phyloP scores from a whole-genome alignment of 2,888 invertebrate genomes.

The Punctoribates punctum region DNA sequence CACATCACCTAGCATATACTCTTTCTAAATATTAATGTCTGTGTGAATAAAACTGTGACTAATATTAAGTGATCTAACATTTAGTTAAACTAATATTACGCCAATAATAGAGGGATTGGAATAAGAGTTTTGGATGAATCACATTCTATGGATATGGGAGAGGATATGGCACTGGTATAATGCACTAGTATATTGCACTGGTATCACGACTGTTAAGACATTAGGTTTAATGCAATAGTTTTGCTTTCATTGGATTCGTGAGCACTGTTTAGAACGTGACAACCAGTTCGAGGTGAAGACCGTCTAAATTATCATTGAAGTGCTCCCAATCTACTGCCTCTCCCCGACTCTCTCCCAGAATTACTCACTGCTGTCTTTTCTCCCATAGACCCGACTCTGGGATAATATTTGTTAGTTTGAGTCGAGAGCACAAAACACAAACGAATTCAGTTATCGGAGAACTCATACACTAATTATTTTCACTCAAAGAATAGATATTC shows the following conservation, averaged over 20 bases:
- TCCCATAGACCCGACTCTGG: constrained; percentile 3
- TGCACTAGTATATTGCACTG: background rate
- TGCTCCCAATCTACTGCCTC: constrained; percentile 14
- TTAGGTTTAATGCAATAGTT: background rate
- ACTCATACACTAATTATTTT: constrained; percentile 32
- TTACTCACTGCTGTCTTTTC: constrained; percentile 16
- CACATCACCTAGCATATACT: no score
- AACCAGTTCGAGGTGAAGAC: constrained; percentile 24
- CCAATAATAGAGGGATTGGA: no score
- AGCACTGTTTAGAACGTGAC: constrained; percentile 25
- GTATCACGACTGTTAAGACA: background rate
- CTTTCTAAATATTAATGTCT: no score
- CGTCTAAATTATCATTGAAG: constrained; percentile 31
- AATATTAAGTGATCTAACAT: no score
- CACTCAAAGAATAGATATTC: constrained; percentile 13
- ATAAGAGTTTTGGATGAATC: no score
- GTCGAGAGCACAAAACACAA: constrained; percentile 5
- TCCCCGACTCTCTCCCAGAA: background rate
- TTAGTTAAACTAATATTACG: no score
- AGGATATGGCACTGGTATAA: background rate
- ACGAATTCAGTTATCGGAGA: constrained; percentile 26
- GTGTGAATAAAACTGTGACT: no score
- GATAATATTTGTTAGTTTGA: constrained; percentile 22
- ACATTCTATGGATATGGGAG: background rate
- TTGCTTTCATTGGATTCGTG: constrained; percentile 18